A percentile compares a stretch with the other conserved stretches of the same genome.
Evolutionary conservation across 2,888 invertebrate genomes (phyloP).

Genomic region (Latrodectus elegans): DNA sequence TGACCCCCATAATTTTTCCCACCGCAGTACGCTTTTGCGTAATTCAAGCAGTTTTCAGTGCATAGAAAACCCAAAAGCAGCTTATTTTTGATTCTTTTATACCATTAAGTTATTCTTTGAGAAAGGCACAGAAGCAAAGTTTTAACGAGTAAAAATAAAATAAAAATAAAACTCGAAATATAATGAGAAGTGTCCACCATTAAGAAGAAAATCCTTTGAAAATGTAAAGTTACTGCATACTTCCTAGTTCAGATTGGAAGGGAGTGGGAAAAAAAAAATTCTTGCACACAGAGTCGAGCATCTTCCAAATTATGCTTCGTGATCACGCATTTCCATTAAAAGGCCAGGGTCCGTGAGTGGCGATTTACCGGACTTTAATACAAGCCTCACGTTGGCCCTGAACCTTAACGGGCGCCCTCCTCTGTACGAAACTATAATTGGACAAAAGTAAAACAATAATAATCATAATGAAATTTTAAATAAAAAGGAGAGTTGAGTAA

Average conservation of each 20-base stretch:
- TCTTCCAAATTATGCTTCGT: constrained; percentile 25
- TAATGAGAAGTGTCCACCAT: background rate
- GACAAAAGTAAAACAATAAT: constrained; percentile 30
- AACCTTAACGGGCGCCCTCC: constrained; percentile 25
- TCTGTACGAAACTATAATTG: constrained; percentile 38
- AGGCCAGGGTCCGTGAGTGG: constrained; percentile 47
- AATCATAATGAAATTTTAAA: constrained; percentile 19
- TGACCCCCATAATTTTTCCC: too few species aligned
- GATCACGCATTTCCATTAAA: constrained; percentile 42
- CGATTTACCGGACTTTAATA: constrained; percentile 59
- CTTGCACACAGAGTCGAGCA: constrained; percentile 17
- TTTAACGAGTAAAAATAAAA: too few species aligned
- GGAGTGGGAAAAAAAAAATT: background rate
- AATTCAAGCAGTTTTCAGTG: too few species aligned
- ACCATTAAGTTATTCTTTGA: too few species aligned
- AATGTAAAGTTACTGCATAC: constrained; percentile 1
- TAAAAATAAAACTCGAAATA: background rate
- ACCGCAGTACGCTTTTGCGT: too few species aligned
- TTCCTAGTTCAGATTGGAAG: background rate
- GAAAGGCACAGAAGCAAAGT: too few species aligned
- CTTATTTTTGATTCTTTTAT: too few species aligned
- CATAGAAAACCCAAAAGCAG: too few species aligned
- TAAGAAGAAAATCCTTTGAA: constrained; percentile 5
- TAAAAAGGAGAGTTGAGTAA: background rate
- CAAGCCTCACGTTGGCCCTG: constrained; percentile 41